Evolutionary conservation across 2,113 vertebrate species (phyloP), one percentile per base, ranked within the genome.

Genomic region (Rousettus leschenaultii): DNA sequence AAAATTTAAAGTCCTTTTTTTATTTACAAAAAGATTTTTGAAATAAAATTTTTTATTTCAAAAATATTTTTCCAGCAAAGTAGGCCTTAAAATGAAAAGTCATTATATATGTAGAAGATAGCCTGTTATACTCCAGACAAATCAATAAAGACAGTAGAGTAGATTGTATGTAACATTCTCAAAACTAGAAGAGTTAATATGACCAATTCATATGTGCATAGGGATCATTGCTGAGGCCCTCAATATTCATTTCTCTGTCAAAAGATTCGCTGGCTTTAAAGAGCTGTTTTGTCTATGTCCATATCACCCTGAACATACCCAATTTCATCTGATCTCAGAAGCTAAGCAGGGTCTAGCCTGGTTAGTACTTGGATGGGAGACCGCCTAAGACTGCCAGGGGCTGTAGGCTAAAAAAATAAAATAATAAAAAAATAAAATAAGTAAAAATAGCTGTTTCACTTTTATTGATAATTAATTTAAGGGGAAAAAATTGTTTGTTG

Each of bases 1-100:
- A 95, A 83, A 86, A 71, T 82, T 74, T 84, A 79, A 82, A 96
- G 24, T 53, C 55, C 28, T 91, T 87, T 83, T 91, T 87, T 83
- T 83, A 78, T 80, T 91, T 94, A 40, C n/a, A 89, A 59, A 88
- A 77, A 21, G 51, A 40, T 14, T 51, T 51, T 51, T n/a, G n/a
- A n/a, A n/a, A n/a, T n/a, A n/a, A n/a, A n/a, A n/a, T n/a, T n/a
- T 51, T 51, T 51, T 51, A 75, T 89, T 89, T 86, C 0, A 6
- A 28, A 38, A 45, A 84, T 3, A 2, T n/a, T 53, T 66, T 94
- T 77, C 63, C 7, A 66, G 13, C 78, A 30, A 89, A 53, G 68
- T 63, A 68, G 38, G 38, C 16, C 63, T 87, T 84, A 57, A 94
- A 95, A 90, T 93, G 53, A 89, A 93, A 93, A 87, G 51, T 75